phyloP scores from a whole-genome alignment of 2,888 invertebrate genomes.

The Sinhomidia bicolor region DNA sequence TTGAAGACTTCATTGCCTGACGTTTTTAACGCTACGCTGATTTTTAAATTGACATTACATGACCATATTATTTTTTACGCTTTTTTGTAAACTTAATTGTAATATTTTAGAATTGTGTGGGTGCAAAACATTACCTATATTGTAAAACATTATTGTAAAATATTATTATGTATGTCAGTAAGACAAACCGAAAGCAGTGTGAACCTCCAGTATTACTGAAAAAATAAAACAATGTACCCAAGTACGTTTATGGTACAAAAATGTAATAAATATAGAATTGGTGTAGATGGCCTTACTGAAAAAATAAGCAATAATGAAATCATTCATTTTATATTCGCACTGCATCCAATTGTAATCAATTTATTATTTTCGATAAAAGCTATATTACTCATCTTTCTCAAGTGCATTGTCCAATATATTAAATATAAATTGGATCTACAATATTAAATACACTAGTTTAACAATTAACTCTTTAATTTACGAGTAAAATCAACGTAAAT shows the following conservation, averaged over 20 bases:
- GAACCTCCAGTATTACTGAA: conserved; percentile 65
- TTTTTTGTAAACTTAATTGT: conserved; percentile 37
- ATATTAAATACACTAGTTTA: too few relatives aligned
- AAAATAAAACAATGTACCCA: conserved; percentile 56
- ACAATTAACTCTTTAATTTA: too few relatives aligned
- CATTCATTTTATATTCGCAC: background rate
- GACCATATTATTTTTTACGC: conserved; percentile 32
- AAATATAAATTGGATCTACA: background rate
- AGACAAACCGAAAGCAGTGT: conserved; percentile 51
- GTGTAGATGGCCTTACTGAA: background rate
- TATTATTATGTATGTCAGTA: conserved; percentile 33
- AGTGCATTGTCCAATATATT: conserved; percentile 29
- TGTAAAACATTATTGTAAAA: conserved; percentile 26
- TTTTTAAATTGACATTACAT: conserved; percentile 31
- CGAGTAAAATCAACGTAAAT: too few relatives aligned
- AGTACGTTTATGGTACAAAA: conserved; percentile 54
- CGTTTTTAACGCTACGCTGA: conserved; percentile 10
- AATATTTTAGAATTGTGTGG: conserved; percentile 15
- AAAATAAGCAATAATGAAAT: background rate
- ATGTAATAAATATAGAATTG: background rate
- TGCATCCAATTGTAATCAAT: background rate
- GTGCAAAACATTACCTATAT: conserved; percentile 16
- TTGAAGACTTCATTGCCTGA: background rate
- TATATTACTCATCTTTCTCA: background rate
- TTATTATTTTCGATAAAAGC: conserved; percentile 4